Evolutionary conservation across 2,797 vertebrate genomes (phyloP).

Genomic region (Heliangelus exortis): DNA sequence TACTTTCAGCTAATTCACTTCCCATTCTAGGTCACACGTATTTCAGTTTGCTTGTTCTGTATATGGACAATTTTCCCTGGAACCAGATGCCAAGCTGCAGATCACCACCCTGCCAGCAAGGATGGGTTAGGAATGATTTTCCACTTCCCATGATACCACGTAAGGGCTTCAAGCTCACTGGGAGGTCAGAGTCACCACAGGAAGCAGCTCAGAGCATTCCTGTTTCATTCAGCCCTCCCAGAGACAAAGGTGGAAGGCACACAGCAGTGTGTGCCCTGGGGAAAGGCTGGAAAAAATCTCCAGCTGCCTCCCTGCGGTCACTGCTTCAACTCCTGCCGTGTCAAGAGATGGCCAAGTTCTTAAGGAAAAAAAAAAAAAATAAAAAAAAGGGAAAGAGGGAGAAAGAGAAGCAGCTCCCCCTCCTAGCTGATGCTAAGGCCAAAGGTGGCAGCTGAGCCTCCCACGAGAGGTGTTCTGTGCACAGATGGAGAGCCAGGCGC

Average conservation of each 20-base stretch:
- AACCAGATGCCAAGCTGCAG: conserved; percentile 32
- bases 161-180: background rate
- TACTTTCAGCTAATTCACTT: conserved; percentile 10
- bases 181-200: background rate
- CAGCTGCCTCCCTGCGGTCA: background rate
- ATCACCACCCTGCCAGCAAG: background rate
- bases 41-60: background rate
- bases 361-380: background rate
- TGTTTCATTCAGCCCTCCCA: background rate
- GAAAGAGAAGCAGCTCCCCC: background rate
- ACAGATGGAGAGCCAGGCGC: background rate
- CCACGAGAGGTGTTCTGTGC: background rate
- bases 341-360: background rate
- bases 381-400: background rate
- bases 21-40: conserved; percentile 38
- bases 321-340: background rate
- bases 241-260: background rate
- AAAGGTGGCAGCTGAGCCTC: background rate
- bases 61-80: background rate
- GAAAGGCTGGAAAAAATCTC: background rate
- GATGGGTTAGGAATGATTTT: background rate
- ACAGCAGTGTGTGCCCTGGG: background rate
- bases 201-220: background rate
- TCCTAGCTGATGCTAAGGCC: background rate
- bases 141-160: background rate